A percentile compares a stretch with the other conserved stretches of the same genome.
phyloP scores from a whole-genome alignment of 1,140 invertebrate genomes.

The Apolygus lucorum region DNA sequence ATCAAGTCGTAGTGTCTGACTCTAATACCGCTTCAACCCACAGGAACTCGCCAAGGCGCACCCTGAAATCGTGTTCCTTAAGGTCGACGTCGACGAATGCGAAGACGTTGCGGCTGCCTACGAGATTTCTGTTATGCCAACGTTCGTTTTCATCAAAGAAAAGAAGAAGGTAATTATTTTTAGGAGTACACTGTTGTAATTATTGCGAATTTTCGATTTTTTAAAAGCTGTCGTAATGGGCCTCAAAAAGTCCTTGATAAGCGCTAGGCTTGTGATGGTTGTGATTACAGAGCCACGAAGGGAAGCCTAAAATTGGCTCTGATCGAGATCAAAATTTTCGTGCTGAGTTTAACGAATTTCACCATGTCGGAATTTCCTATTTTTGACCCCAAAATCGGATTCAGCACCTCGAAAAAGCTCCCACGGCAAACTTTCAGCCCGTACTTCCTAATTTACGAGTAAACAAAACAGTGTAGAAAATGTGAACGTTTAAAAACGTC shows the following conservation, averaged over 20 bases:
- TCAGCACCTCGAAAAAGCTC: no score
- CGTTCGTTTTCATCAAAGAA: slow-evolving; percentile 83
- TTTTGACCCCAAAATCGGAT: no score
- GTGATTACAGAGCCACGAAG: no score
- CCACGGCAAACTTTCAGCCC: no score
- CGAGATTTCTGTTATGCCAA: slow-evolving; percentile 82
- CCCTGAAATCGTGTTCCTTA: slow-evolving; percentile 52
- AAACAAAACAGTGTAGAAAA: no score
- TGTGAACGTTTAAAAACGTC: no score
- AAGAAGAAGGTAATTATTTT: slow-evolving; percentile 46
- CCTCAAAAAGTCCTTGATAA: neutral
- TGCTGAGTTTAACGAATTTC: neutral
- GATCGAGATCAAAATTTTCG: neutral
- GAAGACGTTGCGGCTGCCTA: slow-evolving; percentile 74
- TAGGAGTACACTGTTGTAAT: neutral
- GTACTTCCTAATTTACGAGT: no score
- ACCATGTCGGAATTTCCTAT: no score
- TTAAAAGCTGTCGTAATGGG: neutral
- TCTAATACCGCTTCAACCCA: no score
- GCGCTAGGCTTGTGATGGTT: no score
- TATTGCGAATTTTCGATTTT: neutral
- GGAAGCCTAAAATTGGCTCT: neutral
- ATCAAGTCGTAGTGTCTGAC: no score
- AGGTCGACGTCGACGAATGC: slow-evolving; percentile 82
- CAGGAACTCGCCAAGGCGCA: slow-evolving; percentile 48